Base-by-base conservation (phyloP, 1,140 invertebrate genomes). In the Ostrea denselamellosa region DNA sequence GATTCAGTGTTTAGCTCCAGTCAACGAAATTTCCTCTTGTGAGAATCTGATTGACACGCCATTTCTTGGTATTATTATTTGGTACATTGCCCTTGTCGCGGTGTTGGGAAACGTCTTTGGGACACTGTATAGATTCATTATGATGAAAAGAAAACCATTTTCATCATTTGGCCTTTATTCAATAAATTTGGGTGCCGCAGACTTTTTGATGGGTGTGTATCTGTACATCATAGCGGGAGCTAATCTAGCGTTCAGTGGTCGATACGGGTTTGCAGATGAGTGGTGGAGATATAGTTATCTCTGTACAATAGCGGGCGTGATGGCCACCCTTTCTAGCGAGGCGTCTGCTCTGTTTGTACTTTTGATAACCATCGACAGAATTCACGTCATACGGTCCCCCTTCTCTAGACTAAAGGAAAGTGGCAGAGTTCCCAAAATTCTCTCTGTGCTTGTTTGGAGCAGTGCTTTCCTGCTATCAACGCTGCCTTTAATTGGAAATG, bases 291-390 rank as follows among this genome's bases (percentile, higher is more conserved):
- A 94, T n/a, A 96, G 95, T 83, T 86, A 88, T 2, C 92, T 96
- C 8, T 96, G 96, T 91, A 94, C 95, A 83, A 92, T 96, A 68
- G 96, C 94, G 94, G 96, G 96, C n/a, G 96, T 97, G 90, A 93
- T 97, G 62, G 96, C 96, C 90, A 97, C 96, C 25, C 95, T 96
- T 83, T 96, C 96, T 82, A 96, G 96, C 88, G 96, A 97, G 92
- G 95, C 96, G 8, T 96, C 96, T 2, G 96, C 96, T 25, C 93
- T 91, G 28, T 92, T 91, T 71, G 85, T 94, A 0, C 87, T 87
- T 25, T 87, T 93, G 2, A 93, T 94, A 3, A 92, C 93, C 4
- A 34, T 92, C 10, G 93, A 94, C 56, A 86, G 93, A 17, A 89
- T 92, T 68, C 19, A 93, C 0, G 87, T 88, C n/a, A 89, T 94